These are phyloP conservation scores for Mustelus asterias DNA, from an alignment of 2,113 vertebrate species.

Conservation along the genomic window DNA sequence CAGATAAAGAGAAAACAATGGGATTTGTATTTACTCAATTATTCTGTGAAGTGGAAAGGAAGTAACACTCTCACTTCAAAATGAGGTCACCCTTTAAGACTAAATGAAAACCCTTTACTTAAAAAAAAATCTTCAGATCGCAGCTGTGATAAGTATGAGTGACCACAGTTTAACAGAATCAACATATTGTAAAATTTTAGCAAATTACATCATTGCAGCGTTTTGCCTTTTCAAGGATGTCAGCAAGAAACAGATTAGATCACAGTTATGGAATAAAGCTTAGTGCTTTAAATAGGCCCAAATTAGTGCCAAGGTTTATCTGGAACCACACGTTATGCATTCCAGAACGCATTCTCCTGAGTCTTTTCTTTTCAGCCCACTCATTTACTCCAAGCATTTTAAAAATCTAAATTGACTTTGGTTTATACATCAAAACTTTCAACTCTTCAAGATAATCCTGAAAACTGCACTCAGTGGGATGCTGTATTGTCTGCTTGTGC, in stretches of 20 bases:
- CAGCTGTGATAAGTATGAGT: not conserved
- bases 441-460: not conserved
- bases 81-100: not conserved
- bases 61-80: conserved; percentile 20
- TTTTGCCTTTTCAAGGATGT: not conserved
- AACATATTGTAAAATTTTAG: not conserved
- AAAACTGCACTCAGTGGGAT: not conserved
- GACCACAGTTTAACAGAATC: not conserved
- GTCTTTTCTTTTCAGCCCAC: not conserved
- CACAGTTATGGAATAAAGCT: not conserved
- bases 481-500: not conserved
- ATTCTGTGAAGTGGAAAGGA: conserved; percentile 21
- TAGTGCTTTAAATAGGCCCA: not conserved
- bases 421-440: not conserved
- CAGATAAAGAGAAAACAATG: conserved; percentile 23
- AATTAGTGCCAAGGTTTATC: not conserved
- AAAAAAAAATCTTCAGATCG: not conserved
- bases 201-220: not conserved
- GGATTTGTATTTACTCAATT: conserved; percentile 18
- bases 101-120: not conserved
- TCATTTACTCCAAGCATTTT: not conserved
- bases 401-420: not conserved
- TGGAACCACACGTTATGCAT: not conserved
- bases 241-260: not conserved
- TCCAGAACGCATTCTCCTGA: not conserved